Conservation (phyloP, 2,113 vertebrate genomes). For the Pimephales promelas region DNA sequence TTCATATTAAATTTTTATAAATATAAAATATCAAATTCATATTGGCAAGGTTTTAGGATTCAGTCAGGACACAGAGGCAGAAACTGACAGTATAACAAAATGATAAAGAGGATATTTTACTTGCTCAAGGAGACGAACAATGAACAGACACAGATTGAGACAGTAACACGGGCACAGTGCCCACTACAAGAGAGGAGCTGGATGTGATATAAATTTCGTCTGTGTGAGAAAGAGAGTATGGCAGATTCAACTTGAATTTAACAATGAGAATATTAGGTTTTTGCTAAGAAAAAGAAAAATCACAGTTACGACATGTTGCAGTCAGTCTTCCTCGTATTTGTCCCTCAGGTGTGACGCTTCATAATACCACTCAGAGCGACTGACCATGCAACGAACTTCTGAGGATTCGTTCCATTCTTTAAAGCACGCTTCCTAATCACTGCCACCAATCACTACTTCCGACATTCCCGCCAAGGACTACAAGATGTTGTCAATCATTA, state of each 20-base stretch:
- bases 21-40: neutral
- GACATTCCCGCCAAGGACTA: conserved; percentile 2
- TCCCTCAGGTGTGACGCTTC: neutral
- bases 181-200: neutral
- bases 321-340: conserved; percentile 13
- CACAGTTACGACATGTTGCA: neutral
- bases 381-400: neutral
- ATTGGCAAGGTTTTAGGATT: neutral
- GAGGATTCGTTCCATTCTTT: neutral
- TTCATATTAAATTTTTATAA: neutral
- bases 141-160: neutral
- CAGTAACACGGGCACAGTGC: neutral
- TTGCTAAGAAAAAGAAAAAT: conserved; percentile 2
- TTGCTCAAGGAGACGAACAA: neutral
- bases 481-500: conserved; percentile 49
- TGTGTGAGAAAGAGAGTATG: conserved; percentile 17
- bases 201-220: conserved; percentile 23
- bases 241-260: neutral
- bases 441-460: conserved; percentile 17
- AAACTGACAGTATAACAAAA: neutral
- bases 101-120: neutral
- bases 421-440: neutral
- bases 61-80: neutral
- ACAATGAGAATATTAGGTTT: conserved; percentile 5
- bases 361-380: neutral